These are phyloP conservation scores for Microcebus griseorufus DNA, from an alignment of 2,113 vertebrate species.

Conservation along the genomic window DNA sequence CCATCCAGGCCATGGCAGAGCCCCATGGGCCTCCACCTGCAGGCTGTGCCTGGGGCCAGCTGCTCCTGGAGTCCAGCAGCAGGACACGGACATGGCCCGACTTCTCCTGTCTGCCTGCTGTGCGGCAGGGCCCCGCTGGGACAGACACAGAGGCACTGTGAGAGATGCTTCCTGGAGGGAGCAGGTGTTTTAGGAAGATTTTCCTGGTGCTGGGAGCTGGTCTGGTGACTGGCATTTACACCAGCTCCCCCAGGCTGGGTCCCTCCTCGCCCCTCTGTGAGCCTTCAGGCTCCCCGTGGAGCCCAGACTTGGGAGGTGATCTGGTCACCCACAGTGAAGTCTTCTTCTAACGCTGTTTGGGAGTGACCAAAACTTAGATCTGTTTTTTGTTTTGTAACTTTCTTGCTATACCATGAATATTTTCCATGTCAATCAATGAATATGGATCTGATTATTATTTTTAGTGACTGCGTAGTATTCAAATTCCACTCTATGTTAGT, in stretches of 20 bases:
- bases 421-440: neutral
- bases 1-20: neutral
- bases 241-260: neutral
- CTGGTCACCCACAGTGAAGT: neutral
- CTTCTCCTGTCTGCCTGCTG: neutral
- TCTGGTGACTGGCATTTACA: neutral
- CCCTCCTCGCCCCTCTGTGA: too few species aligned
- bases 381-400: neutral
- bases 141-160: neutral
- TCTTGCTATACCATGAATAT: neutral
- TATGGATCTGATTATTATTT: neutral
- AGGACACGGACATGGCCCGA: accelerated
- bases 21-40: neutral
- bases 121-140: neutral
- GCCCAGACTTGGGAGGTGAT: neutral
- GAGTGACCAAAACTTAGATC: neutral
- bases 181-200: neutral
- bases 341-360: neutral
- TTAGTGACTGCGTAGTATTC: neutral
- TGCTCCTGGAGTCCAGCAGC: neutral
- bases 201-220: neutral
- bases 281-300: neutral
- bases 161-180: neutral
- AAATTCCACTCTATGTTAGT: neutral
- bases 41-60: neutral